Conservation (phyloP, 2,888 invertebrate genomes). For the Malthinus flaveolus region DNA sequence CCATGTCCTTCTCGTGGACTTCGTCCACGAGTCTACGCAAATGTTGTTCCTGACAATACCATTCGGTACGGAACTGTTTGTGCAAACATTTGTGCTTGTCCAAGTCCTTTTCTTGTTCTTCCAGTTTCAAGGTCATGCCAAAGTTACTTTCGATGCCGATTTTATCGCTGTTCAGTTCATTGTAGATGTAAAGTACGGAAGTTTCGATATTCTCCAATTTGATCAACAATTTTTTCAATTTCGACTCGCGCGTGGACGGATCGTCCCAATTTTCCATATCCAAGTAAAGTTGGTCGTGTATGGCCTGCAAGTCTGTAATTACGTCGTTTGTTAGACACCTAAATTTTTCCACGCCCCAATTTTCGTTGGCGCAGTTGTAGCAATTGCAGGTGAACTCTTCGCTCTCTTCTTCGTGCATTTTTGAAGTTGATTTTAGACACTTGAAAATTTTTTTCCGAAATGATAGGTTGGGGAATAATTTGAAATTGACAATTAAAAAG, state of each 20-base stretch:
- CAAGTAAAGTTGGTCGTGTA: not conserved
- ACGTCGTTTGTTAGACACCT: not conserved
- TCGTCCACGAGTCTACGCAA: conserved; percentile 7
- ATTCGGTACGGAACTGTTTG: conserved; percentile 9
- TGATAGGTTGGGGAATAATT: too few relatives aligned
- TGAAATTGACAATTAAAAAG: too few relatives aligned
- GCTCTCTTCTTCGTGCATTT: not conserved
- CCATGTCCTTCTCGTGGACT: conserved; percentile 7
- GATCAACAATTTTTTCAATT: not conserved
- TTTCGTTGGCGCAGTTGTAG: not conserved
- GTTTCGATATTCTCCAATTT: not conserved
- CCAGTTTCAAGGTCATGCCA: not conserved
- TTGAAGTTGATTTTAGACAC: too few relatives aligned
- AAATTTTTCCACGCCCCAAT: too few relatives aligned
- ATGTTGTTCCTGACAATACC: conserved; percentile 22
- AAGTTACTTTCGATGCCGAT: not conserved
- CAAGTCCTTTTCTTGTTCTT: not conserved
- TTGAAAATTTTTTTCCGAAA: too few relatives aligned
- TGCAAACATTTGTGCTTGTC: not conserved
- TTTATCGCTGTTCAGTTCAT: not conserved
- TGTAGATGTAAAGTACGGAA: not conserved
- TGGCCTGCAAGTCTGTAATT: not conserved
- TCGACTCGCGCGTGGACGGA: not conserved
- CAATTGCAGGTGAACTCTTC: not conserved
- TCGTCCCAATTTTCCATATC: not conserved